Base-by-base conservation (phyloP, 2,888 invertebrate species). In the Conops quadrifasciatus region DNA sequence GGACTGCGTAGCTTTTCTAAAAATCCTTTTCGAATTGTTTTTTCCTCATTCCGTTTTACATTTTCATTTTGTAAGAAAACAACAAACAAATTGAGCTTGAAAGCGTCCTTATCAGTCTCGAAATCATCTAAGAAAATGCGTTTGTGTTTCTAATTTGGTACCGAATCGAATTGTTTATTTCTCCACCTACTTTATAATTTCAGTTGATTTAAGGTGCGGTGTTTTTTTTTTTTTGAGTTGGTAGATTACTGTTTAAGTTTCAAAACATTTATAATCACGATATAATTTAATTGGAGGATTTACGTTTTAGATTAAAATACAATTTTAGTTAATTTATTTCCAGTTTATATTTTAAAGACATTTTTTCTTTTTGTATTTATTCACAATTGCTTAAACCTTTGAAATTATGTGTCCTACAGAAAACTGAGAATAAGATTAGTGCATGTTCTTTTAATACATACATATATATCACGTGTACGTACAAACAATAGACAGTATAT, bases 141-240 rank as follows among this genome's bases (percentile, higher is more conserved):
- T 60, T 60, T 70, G 49, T 70, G 24, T 53, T 72, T 72, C 73
- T 68, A 63, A 53, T 73, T 71, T 73, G 74, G 71, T 76, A 76
- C 70, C 74, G 73, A 74, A 71, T 71, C 68, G 36, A 36, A 36
- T 36, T 73, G 70, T 82, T 76, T 73, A 76, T 77, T 78, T 76
- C 75, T 82, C 82, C 81, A 82, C 83, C 81, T 81, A 82, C 80
- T 82, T 84, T 82, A 82, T 82, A 80, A 81, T 81, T 81, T 81
- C 73, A 78, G 77, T 76, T 75, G 73, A 74, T 73, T 75, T 72
- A 67, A 45, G 49, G 13, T 51, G 30, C n/a, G n/a, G n/a, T n/a
- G 30, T 51, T 30, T 66, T 58, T 45, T 19, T 21, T 58, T 56
- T 67, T 21, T 56, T 36, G 53, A 49, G 53, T 56, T 43, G 28